Evolutionary conservation across 2,113 vertebrate species (phyloP).

Genomic region (human): GRCh38 chr9:18936501-18937000

Average conservation of each 20-base stretch:
- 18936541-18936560: conserved; percentile 62
- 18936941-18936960: conserved; percentile 60
- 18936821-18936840: conserved; percentile 78
- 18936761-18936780: conserved; percentile 59
- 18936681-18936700: conserved; percentile 55
- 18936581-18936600: conserved; percentile 44
- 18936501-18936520: conserved; percentile 57
- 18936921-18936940: conserved; percentile 36
- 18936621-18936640: conserved; percentile 59
- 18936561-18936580: conserved; percentile 29
- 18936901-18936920: conserved; percentile 69
- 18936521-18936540: conserved; percentile 51
- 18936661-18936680: conserved; percentile 63
- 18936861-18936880: conserved; percentile 69
- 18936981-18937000: neutral
- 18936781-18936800: conserved; percentile 70
- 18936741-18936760: conserved; percentile 52
- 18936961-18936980: conserved; percentile 54
- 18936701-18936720: conserved; percentile 48
- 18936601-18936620: conserved; percentile 44
- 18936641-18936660: conserved; percentile 68
- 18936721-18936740: conserved; percentile 57
- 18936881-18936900: conserved; percentile 56
- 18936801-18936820: conserved; percentile 77
- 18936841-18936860: conserved; percentile 81